Evolutionary conservation across 2,113 vertebrate species (phyloP).

Genomic region (Chaetorhynchus papuensis): DNA sequence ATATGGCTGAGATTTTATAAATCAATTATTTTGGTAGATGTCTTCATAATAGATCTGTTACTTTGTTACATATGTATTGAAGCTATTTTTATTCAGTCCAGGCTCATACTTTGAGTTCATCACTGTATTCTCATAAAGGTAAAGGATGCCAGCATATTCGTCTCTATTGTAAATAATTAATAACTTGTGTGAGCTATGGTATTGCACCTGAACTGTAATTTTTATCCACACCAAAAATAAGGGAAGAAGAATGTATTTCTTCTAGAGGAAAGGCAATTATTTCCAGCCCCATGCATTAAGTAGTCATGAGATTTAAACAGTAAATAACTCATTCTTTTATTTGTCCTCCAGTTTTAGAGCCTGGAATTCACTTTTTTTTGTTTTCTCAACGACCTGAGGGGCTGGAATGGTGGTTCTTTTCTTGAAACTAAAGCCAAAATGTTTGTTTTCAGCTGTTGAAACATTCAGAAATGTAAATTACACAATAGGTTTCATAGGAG

Average conservation of each 20-base stretch:
- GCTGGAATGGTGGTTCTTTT: background rate
- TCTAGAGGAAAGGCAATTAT: background rate
- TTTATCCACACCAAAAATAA: background rate
- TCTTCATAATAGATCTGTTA: background rate
- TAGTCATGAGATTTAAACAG: background rate
- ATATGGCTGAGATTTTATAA: background rate
- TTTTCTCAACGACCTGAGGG: background rate
- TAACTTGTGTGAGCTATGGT: background rate
- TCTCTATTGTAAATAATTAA: slow-evolving; percentile 25
- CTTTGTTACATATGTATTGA: background rate
- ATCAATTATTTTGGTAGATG: background rate
- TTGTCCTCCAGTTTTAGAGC: background rate
- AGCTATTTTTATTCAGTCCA: background rate
- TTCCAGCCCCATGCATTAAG: background rate
- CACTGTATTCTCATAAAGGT: background rate
- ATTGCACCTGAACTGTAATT: background rate
- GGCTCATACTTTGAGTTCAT: background rate
- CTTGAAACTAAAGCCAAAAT: background rate
- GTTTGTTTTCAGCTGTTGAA: background rate
- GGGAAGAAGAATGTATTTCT: background rate
- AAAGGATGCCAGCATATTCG: background rate
- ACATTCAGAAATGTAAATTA: background rate
- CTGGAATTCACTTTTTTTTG: background rate
- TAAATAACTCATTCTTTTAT: background rate
- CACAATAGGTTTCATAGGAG: background rate